These are phyloP conservation scores for Fratercula arctica DNA, from an alignment of 2,797 vertebrate species.

Conservation along the genomic window DNA sequence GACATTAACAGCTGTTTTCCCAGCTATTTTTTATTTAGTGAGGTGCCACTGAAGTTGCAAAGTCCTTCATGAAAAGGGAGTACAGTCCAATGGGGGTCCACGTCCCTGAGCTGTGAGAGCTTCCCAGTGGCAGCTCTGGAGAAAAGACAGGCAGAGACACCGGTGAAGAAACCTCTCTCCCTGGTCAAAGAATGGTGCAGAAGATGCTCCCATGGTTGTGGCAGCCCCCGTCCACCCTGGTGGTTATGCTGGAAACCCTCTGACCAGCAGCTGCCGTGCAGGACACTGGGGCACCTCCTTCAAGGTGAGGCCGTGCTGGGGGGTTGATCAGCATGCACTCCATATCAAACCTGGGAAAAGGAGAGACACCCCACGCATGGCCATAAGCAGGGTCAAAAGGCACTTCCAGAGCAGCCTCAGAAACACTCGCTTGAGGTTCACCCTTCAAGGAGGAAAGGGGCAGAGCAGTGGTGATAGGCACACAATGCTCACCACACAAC, in stretches of 20 bases:
- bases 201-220: conserved; percentile 86
- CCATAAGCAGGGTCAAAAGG: fast-evolving
- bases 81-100: not conserved
- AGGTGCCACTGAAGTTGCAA: not conserved
- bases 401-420: not conserved
- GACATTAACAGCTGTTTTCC: not conserved
- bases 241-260: conserved; percentile 82
- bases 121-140: not conserved
- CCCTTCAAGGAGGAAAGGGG: not conserved
- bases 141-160: fast-evolving
- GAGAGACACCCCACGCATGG: not conserved
- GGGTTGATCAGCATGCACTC: conserved; percentile 87
- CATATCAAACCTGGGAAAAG: conserved; percentile 60
- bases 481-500: fast-evolving
- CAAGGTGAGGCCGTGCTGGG: conserved; percentile 83
- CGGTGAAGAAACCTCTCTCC: fast-evolving
- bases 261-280: conserved; percentile 77
- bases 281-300: conserved; percentile 74
- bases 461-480: not conserved
- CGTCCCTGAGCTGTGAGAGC: not conserved
- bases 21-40: not conserved
- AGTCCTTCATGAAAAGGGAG: not conserved
- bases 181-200: conserved; percentile 82
- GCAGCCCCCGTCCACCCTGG: conserved; percentile 86
- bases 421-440: not conserved